phyloP scores from a whole-genome alignment of 2,113 vertebrate species.

The Cisticola juncidis region DNA sequence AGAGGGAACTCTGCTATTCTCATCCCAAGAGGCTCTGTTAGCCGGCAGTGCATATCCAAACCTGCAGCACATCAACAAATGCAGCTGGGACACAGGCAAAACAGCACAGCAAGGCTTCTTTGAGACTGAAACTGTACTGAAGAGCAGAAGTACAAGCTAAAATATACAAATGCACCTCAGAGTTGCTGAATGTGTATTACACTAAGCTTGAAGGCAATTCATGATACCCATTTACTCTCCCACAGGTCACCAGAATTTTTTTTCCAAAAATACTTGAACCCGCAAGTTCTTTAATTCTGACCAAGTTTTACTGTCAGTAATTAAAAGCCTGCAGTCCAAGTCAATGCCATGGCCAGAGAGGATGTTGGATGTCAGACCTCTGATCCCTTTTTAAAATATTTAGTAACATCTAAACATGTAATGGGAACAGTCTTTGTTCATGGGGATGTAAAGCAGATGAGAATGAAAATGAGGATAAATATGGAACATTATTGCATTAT shows the following conservation, averaged over 20 bases:
- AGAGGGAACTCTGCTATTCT: constrained; percentile 97
- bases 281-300: background rate
- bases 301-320: background rate
- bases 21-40: constrained; percentile 92
- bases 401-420: too few species aligned
- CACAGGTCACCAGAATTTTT: background rate
- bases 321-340: background rate
- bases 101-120: background rate
- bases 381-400: background rate
- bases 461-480: background rate
- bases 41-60: constrained; percentile 91
- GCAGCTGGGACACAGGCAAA: background rate
- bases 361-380: background rate
- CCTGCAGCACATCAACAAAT: constrained; percentile 70
- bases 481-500: background rate
- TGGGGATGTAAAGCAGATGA: background rate
- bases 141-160: background rate
- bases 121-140: background rate
- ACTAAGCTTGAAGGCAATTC: background rate
- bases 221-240: background rate
- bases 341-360: background rate
- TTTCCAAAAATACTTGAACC: background rate
- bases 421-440: background rate
- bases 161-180: background rate
- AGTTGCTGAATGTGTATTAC: background rate